Conservation (phyloP, 2,797 vertebrate genomes). For the Enteromius treurensis region DNA sequence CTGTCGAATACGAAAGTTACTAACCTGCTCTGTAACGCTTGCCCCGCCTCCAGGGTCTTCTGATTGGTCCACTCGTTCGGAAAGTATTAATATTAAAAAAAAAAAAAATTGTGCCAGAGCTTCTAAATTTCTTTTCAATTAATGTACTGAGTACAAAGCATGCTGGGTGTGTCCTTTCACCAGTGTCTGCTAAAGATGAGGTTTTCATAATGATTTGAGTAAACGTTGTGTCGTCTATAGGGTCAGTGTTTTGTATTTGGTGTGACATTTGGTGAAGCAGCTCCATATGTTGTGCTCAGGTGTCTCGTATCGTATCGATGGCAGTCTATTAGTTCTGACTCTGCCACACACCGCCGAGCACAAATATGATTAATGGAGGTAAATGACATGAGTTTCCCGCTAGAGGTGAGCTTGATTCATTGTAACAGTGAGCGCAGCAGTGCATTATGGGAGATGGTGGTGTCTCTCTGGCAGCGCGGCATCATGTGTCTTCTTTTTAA, state of each 20-base stretch:
- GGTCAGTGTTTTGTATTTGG: not conserved
- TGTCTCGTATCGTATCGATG: constrained; percentile 24
- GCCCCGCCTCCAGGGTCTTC: no score
- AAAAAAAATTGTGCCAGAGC: no score
- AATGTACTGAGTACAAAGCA: not conserved
- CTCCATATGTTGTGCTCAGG: constrained; percentile 3
- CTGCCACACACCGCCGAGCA: constrained; percentile 33
- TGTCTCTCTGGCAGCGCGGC: constrained; percentile 16
- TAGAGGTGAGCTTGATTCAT: constrained; percentile 60
- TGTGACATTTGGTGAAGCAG: not conserved
- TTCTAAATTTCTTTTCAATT: no score
- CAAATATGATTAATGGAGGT: constrained; percentile 60
- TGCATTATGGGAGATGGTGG: constrained; percentile 56
- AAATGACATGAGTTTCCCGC: constrained; percentile 49
- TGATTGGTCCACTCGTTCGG: no score
- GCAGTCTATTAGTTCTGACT: constrained; percentile 40
- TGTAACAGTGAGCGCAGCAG: constrained; percentile 45
- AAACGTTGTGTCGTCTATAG: not conserved
- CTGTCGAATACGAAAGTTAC: no score
- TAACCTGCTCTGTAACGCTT: no score
- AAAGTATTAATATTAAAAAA: no score
- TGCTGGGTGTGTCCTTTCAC: not conserved
- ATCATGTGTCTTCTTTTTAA: constrained; percentile 39
- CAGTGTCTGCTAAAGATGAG: not conserved
- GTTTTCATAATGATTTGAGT: not conserved